Evolutionary conservation across 2,113 vertebrate genomes (phyloP).

Genomic region (Sturnus vulgaris): DNA sequence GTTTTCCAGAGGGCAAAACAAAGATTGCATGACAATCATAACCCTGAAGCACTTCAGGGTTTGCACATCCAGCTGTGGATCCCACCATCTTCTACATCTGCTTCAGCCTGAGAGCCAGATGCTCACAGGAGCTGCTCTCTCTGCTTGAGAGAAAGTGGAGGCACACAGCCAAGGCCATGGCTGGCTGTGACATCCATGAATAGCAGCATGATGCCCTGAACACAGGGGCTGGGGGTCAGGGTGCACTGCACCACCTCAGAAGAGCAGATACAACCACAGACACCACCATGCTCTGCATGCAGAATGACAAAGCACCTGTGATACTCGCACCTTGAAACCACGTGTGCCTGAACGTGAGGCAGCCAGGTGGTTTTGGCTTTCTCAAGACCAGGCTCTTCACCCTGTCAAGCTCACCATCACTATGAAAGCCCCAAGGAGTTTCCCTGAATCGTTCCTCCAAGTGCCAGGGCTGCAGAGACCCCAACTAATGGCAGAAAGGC

Average conservation of each 20-base stretch:
- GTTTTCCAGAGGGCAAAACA: neutral
- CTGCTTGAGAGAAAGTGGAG: rapidly evolving
- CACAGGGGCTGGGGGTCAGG: neutral
- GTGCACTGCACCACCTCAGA: neutral
- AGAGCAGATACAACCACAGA: neutral
- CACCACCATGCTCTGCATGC: neutral
- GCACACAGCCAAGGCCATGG: neutral
- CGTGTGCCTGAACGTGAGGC: neutral
- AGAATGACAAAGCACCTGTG: neutral
- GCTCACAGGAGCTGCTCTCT: neutral
- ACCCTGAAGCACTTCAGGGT: neutral
- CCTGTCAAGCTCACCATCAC: neutral
- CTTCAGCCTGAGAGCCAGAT: neutral
- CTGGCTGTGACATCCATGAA: neutral
- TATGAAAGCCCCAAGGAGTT: neutral
- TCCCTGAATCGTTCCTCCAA: neutral
- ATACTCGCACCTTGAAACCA: neutral
- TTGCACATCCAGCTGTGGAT: neutral
- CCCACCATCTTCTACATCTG: neutral
- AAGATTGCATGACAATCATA: neutral
- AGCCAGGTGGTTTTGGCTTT: neutral
- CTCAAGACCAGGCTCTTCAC: neutral
- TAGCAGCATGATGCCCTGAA: neutral
- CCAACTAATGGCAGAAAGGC: neutral
- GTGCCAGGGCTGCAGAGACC: neutral